Base-by-base conservation (phyloP, 2,888 invertebrate genomes). In the Leptura quadrifasciata region DNA sequence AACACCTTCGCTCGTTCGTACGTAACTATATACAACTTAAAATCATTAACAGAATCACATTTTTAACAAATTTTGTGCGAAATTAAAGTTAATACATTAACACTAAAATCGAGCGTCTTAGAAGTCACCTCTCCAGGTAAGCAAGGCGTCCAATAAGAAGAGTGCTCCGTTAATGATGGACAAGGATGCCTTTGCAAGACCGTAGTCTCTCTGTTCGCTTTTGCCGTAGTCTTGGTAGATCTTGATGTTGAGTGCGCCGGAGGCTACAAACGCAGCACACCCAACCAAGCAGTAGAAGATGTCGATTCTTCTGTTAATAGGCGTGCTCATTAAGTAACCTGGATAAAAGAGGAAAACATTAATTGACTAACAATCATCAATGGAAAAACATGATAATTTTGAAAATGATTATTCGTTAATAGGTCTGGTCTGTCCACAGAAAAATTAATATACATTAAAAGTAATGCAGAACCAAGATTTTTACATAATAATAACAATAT, bases 241-340 rank as follows among this genome's bases (percentile, higher is more conserved):
- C 85, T 95, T 93, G 85, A 95, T 94, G 76, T 94, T 91, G 68
- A 95, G 86, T 0, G 94, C 93, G 27, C 95, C 96, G 35, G 94
- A 92, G 21, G 94, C 92, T 61, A 95, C 90, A 88, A 95, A 96
- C 1, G 95, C 88, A 0, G 91, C 93, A 64, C 94, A 93, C 31
- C 95, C 96, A 27, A 94, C 90, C 67, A 95, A 88, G 64, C 94
- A 94, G 90, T 94, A 95, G 91, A 95, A 95, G 64, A 96, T 93
- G 83, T 96, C 95, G 81, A 95, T 93, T 83, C 94, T 92, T 85
- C 93, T 93, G 88, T 94, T 94, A 57, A 94, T 91, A 1, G 94
- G 94, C 0, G 94, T 93, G 85, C 93, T 93, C 93, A 94, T 93
- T 63, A 95, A 65, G 83, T 93, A 93, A 72, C 95, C 95, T 94